Evolutionary conservation across 2,113 vertebrate species (phyloP).

Genomic region (Gulo gulo): DNA sequence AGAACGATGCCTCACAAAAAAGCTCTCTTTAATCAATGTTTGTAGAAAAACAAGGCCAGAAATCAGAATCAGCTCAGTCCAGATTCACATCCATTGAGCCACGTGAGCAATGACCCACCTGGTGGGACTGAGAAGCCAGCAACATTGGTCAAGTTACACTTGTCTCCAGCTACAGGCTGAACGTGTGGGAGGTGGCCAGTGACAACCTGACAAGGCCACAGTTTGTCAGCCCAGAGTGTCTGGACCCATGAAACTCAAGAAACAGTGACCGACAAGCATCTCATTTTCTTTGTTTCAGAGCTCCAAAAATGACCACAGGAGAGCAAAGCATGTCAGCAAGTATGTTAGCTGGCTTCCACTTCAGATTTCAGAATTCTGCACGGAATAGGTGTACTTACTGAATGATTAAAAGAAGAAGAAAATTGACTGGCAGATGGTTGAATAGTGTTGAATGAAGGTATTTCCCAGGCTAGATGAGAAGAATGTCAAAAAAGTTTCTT

Average conservation of each 20-base stretch:
- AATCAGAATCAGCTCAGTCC: not conserved
- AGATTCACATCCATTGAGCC: not conserved
- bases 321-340: not conserved
- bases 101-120: not conserved
- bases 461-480: not conserved
- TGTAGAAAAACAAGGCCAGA: not conserved
- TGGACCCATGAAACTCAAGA: not conserved
- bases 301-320: not conserved
- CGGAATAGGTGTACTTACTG: not conserved
- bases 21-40: not conserved
- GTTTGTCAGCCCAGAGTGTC: not conserved
- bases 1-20: not conserved
- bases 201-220: not conserved
- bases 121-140: not conserved
- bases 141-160: not conserved
- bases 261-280: not conserved
- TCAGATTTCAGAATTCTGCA: not conserved
- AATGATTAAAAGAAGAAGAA: not conserved
- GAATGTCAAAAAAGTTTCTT: conserved; percentile 23
- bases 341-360: not conserved
- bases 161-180: not conserved
- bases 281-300: not conserved
- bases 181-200: not conserved
- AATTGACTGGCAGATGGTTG: not conserved
- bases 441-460: not conserved